Percentiles rank a stretch among this genome's conserved stretches.
phyloP scores from a whole-genome alignment of 2,113 vertebrate genomes.

The Crocuta crocuta region DNA sequence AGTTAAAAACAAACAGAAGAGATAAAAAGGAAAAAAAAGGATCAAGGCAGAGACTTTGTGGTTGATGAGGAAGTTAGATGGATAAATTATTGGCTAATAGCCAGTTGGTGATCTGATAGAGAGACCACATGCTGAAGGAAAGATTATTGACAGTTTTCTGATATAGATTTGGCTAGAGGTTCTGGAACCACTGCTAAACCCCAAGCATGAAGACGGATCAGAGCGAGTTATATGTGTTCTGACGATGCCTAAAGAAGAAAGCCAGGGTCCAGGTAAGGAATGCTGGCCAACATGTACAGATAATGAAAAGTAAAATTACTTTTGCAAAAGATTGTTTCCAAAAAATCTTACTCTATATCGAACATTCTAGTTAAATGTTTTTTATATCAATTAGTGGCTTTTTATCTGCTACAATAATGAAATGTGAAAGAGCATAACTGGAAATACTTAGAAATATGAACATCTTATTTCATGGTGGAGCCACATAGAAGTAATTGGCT shows the following conservation, averaged over 20 bases:
- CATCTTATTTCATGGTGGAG: neutral
- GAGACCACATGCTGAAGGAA: neutral
- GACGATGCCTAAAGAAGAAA: neutral
- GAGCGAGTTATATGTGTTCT: neutral
- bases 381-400: neutral
- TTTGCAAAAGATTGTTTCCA: constrained; percentile 18
- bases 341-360: neutral
- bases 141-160: neutral
- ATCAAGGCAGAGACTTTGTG: neutral
- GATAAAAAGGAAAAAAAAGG: neutral
- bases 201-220: neutral
- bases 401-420: neutral
- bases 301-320: neutral
- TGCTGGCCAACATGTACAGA: neutral
- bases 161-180: neutral
- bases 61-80: neutral
- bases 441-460: constrained; percentile 27
- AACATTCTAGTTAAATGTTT: constrained; percentile 5
- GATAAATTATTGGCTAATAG: neutral
- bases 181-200: neutral
- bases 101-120: neutral
- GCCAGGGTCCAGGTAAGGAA: neutral
- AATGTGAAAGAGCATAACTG: constrained; percentile 13
- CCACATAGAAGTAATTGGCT: too few species aligned
- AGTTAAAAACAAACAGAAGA: neutral